Evolutionary conservation across 2,797 vertebrate genomes (phyloP).

Genomic region (Petrocephalus schoutedeni): DNA sequence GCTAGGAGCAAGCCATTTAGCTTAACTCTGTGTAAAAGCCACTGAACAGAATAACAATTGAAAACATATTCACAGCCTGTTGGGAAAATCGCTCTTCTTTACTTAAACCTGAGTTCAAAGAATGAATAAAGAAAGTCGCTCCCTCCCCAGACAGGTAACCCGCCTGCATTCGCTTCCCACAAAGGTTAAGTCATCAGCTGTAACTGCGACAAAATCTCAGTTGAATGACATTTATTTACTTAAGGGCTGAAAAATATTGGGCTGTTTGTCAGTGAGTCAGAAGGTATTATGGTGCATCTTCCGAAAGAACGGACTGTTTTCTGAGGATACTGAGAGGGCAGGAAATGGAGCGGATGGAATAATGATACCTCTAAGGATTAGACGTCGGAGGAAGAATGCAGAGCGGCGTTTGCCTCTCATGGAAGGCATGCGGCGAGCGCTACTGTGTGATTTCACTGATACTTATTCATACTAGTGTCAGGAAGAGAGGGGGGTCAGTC

Average conservation of each 20-base stretch:
- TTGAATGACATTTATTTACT: neutral
- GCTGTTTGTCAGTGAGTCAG: neutral
- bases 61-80: neutral
- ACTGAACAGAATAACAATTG: neutral
- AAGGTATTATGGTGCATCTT: conserved; percentile 1
- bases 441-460: conserved; percentile 7
- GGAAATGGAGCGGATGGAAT: conserved; percentile 18
- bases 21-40: neutral
- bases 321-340: neutral
- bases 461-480: conserved; percentile 17
- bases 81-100: neutral
- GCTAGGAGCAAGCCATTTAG: neutral
- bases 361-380: conserved; percentile 11
- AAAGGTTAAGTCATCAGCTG: neutral
- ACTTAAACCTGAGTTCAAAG: neutral
- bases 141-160: neutral
- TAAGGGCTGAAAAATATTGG: neutral
- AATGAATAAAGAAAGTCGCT: neutral
- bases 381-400: conserved; percentile 12
- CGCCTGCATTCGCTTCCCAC: neutral
- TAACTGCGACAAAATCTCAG: neutral
- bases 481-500: neutral
- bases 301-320: neutral
- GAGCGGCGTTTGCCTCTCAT: neutral
- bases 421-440: neutral